Base-by-base conservation (phyloP, 2,888 invertebrate species). In the Tetrapedia diversipes region DNA sequence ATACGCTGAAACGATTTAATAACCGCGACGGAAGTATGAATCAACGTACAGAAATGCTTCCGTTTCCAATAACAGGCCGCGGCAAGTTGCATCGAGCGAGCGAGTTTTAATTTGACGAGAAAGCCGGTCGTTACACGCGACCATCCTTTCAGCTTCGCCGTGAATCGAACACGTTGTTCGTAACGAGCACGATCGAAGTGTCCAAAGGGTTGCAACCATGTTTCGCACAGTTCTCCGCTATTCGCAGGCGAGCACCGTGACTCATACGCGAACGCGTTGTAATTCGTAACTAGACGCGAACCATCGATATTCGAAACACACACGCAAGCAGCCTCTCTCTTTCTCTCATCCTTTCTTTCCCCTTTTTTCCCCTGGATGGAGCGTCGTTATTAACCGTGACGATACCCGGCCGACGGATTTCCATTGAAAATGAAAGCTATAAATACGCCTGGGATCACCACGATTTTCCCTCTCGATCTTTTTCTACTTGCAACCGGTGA, bases 161-260 rank as follows among this genome's bases (percentile, higher is more conserved):
- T 63, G 75, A 65, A 70, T 71, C 67, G 54, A 66, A 51, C n/a
- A n/a, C 49, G 73, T 72, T 72, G 66, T 63, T 73, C 39, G 45
- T 60, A 37, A 14, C n/a, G 54, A 57, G 16, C 37, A 63, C 57
- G 53, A 47, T 43, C 24, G 34, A 27, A 53, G 34, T 49, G 34
- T 43, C 34, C 7, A 16, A 34, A 16, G 43, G 41, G 43, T 53
- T n/a, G 51, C 37, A 53, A 29, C 8, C 14, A 49, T 19, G n/a
- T 34, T 59, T 65, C 72, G n/a, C 24, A 39, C 47, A 6, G 54
- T 54, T 68, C 47, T 7, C 27, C 43, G 61, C 57, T 65, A 60
- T 49, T 75, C 34, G 64, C 43, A 11, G 29, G 41, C 11, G 24
- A 51, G 59, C 14, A 29, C 47, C n/a, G 57, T 57, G 63, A 49